Base-by-base conservation (phyloP, 1,140 invertebrate species). In the Eueides isabella region DNA sequence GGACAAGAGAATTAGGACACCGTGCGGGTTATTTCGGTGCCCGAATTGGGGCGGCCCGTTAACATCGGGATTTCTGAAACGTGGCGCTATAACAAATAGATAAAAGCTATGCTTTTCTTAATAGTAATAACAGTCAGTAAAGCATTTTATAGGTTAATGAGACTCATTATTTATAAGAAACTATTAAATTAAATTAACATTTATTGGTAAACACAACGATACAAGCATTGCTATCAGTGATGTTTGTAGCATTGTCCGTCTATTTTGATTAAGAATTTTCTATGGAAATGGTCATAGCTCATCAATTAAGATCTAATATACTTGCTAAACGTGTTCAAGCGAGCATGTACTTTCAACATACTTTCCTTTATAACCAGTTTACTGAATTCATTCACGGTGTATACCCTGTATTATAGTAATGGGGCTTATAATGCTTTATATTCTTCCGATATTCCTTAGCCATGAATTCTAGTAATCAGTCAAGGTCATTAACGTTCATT, bases 21-120 rank as follows among this genome's bases (percentile, higher is more conserved):
- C 78, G 80, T 81, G 79, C 85, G 85, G 79, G 78, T 87, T 92
- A 92, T 90, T 92, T 92, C 80, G 82, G 87, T 84, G 75, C 77
- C 78, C 79, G 85, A 91, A 88, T 86, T 90, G 85, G 90, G 84
- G 77, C 89, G 85, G 76, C 82, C 86, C 84, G 87, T 91, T 88
- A 89, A 87, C 85, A 87, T 85, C 87, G 81, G 80, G 85, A 84
- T 85, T 85, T 85, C 75, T 78, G 79, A 84, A 80, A 72, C 78
- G 76, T 65, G 74, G 80, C 75, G 80, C 81, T 85, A 82, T 81
- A 88, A 84, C 83, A 84, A 83, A 83, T 88, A 86, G 78, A 80
- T 80, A 29, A 62, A 26, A 55, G 11, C 9, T 7, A 72, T 63
- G 6, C 14, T 12, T 63, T 16, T 30, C 14, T 63, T n/a, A 7